Evolutionary conservation across 2,888 invertebrate genomes (phyloP).

Genomic region (Calliphora vomitoria): DNA sequence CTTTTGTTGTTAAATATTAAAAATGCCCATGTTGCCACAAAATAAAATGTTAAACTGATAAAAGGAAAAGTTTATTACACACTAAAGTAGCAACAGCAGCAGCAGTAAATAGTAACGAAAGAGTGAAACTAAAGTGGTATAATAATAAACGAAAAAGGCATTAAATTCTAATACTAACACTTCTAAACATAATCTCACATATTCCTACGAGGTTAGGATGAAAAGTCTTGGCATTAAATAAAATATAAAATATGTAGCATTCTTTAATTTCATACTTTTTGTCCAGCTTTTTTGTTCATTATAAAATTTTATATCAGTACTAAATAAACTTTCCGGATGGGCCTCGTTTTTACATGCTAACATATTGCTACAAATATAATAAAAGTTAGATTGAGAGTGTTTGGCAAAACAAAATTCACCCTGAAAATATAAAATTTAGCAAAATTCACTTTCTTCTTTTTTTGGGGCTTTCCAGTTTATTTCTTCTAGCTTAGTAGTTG

Average conservation of each 20-base stretch:
- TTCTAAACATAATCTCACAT: too few relatives aligned
- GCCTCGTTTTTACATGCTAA: not conserved
- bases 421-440: conserved; percentile 13
- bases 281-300: too few relatives aligned
- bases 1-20: conserved; percentile 22
- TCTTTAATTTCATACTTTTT: too few relatives aligned
- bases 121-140: conserved; percentile 15
- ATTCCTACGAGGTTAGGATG: not conserved
- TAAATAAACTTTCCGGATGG: not conserved
- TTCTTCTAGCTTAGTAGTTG: not conserved
- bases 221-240: not conserved
- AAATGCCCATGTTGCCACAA: conserved; percentile 47
- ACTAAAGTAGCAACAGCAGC: not conserved
- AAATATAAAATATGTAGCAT: too few relatives aligned
- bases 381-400: not conserved
- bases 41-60: conserved; percentile 42
- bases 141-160: conserved; percentile 5
- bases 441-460: conserved; percentile 39
- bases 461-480: not conserved
- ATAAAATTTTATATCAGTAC: too few relatives aligned
- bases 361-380: too few relatives aligned
- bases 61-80: conserved; percentile 57
- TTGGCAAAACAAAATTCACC: not conserved
- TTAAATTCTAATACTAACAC: not conserved
- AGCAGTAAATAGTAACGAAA: not conserved